A percentile compares a stretch with the other conserved stretches of the same genome.
Evolutionary conservation across 2,797 vertebrate genomes (phyloP).

Genomic region (Micrastur ruficollis): DNA sequence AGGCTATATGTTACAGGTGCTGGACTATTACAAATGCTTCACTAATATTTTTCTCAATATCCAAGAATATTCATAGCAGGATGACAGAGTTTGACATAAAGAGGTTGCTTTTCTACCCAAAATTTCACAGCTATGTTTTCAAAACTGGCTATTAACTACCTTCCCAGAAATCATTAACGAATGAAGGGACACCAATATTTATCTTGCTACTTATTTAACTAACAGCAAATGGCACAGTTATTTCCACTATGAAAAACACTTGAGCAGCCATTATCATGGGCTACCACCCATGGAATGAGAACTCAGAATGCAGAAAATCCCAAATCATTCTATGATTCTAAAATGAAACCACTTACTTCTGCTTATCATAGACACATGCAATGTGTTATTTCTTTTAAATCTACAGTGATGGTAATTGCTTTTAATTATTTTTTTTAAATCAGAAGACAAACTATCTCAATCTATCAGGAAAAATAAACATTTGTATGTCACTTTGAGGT

Average conservation of each 20-base stretch:
- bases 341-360: no score
- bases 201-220: neutral
- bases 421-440: neutral
- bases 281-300: neutral
- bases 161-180: neutral
- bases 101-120: neutral
- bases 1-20: neutral
- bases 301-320: neutral
- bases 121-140: neutral
- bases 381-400: neutral
- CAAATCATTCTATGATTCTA: neutral
- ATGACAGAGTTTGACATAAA: neutral
- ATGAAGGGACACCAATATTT: neutral
- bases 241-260: neutral
- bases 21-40: neutral
- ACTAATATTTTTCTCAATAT: neutral
- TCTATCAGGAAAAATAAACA: neutral
- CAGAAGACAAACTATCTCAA: neutral
- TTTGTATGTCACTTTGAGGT: neutral
- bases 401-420: neutral
- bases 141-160: neutral
- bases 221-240: neutral
- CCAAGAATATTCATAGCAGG: neutral
- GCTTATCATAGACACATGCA: neutral
- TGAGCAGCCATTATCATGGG: neutral